These are phyloP conservation scores for Hafferia zeledoni DNA, from an alignment of 2,797 vertebrate genomes.

Conservation along the genomic window DNA sequence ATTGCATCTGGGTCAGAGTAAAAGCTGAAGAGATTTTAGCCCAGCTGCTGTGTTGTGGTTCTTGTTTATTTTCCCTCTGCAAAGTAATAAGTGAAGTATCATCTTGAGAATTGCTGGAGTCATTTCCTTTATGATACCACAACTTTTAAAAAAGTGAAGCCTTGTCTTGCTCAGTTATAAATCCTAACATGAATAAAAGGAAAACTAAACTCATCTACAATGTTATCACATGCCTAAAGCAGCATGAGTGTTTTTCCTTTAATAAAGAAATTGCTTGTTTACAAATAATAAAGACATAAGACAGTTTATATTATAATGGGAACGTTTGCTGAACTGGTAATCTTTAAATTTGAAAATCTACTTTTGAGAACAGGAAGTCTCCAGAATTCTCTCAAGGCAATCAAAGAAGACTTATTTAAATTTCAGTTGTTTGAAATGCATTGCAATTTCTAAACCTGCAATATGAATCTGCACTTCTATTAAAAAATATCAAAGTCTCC, in stretches of 20 bases:
- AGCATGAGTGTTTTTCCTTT: neutral
- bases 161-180: neutral
- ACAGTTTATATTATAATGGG: neutral
- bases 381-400: neutral
- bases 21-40: conserved; percentile 26
- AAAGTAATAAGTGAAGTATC: neutral
- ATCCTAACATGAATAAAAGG: neutral
- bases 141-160: neutral
- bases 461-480: conserved; percentile 18
- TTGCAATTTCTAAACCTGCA: neutral
- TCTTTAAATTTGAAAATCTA: neutral
- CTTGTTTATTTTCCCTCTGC: neutral
- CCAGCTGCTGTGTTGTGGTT: neutral
- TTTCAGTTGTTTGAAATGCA: conserved; percentile 25
- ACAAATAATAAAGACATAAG: neutral
- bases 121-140: neutral
- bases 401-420: conserved; percentile 1
- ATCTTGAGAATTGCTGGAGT: neutral
- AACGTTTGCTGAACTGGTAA: neutral
- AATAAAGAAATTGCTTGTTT: neutral
- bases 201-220: neutral
- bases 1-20: neutral
- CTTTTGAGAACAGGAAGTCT: neutral
- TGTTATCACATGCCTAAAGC: neutral
- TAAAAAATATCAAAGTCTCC: neutral